Percentiles rank a stretch among this genome's conserved stretches.
Evolutionary conservation across 2,113 vertebrate species (phyloP).

Genomic region (Oncorhynchus clarkii): DNA sequence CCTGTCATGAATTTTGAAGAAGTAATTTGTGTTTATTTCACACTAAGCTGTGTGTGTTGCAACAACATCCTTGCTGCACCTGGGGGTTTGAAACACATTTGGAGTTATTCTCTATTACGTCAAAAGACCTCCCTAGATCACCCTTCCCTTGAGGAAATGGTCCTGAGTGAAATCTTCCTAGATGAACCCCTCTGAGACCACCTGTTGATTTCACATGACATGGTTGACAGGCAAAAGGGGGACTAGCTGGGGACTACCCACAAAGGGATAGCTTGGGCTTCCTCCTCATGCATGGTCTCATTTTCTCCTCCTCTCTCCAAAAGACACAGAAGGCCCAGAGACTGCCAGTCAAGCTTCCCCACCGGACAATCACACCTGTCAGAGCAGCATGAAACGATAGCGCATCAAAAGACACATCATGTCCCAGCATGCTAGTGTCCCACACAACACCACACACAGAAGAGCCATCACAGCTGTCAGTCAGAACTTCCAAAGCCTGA

Average conservation of each 20-base stretch:
- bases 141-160: neutral
- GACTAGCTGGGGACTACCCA: neutral
- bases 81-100: neutral
- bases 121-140: neutral
- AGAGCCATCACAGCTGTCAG: neutral
- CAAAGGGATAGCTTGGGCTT: neutral
- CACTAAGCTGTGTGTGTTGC: too few relatives aligned
- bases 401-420: neutral
- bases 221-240: neutral
- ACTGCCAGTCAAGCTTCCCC: neutral
- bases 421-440: conserved; percentile 1
- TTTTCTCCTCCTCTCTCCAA: neutral
- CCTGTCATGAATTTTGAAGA: too few relatives aligned
- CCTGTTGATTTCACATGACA: neutral
- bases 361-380: neutral
- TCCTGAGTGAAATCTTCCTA: neutral
- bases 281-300: neutral
- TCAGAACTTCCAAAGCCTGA: neutral
- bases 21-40: too few relatives aligned
- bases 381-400: neutral
- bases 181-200: neutral
- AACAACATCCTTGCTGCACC: neutral
- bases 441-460: neutral
- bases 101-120: neutral
- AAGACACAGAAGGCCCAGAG: neutral